Percentiles rank a stretch among this genome's conserved stretches.
These are phyloP conservation scores for Hemicentrotus pulcherrimus DNA, from an alignment of 35 echinoderm and acorn worm genomes.

Conservation along the genomic window DNA sequence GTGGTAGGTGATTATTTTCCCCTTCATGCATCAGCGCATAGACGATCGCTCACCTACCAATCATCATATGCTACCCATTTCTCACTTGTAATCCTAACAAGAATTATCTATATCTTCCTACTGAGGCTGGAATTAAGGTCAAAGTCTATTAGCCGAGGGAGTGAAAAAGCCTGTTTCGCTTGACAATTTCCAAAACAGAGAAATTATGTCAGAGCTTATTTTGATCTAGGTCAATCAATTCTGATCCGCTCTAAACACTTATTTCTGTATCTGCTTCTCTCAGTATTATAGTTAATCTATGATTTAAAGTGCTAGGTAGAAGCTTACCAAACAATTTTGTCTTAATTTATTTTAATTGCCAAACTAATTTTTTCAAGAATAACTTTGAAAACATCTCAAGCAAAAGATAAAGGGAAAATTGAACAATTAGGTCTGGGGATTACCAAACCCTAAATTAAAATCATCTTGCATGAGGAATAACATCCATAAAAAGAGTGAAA, in stretches of 20 bases:
- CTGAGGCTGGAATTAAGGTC: neutral
- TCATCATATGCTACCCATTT: neutral
- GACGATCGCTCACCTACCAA: neutral
- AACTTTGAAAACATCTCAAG: neutral
- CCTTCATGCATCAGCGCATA: neutral
- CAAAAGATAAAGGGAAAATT: neutral
- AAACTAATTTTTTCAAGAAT: neutral
- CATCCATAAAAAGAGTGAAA: neutral
- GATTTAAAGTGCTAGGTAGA: neutral
- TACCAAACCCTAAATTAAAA: neutral
- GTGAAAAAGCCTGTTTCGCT: neutral
- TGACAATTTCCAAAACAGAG: neutral
- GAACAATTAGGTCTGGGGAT: neutral
- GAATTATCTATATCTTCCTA: neutral
- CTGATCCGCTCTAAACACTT: neutral
- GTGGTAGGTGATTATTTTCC: constrained; percentile 10
- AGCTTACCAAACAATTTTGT: neutral
- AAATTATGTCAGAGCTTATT: neutral
- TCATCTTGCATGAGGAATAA: neutral
- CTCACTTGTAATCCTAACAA: neutral
- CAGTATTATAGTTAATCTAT: too few species aligned
- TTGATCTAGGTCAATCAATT: neutral
- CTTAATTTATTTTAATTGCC: neutral
- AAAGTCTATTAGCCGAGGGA: neutral
- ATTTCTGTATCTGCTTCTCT: too few species aligned